Evolutionary conservation across 1,140 invertebrate species (phyloP).

Genomic region (Cydia strobilella): DNA sequence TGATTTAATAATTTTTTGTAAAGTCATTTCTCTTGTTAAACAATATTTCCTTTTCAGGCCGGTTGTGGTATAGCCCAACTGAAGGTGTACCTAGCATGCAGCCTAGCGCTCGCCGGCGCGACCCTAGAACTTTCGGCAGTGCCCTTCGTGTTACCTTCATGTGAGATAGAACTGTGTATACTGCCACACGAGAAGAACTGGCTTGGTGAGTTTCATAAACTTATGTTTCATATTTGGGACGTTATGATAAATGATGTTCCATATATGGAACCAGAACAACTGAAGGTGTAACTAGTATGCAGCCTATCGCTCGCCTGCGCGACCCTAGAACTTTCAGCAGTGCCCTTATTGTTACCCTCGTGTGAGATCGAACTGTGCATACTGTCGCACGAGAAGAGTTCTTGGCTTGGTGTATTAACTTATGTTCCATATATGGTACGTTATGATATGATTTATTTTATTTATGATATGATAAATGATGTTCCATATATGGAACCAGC

Average conservation of each 20-base stretch:
- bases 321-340: slow-evolving; percentile 87
- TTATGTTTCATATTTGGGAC: too few relatives aligned
- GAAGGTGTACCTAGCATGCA: slow-evolving; percentile 83
- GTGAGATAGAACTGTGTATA: slow-evolving; percentile 89
- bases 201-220: slow-evolving; percentile 82
- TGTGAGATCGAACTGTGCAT: slow-evolving; percentile 90
- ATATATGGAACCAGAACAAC: slow-evolving; percentile 79
- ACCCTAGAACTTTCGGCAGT: slow-evolving; percentile 88
- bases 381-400: slow-evolving; percentile 86
- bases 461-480: too few relatives aligned
- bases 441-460: too few relatives aligned
- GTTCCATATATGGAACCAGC: too few relatives aligned
- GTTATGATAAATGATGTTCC: too few relatives aligned
- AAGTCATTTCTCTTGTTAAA: too few relatives aligned
- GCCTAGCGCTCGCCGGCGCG: slow-evolving; percentile 87
- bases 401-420: slow-evolving; percentile 84
- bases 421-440: too few relatives aligned
- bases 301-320: slow-evolving; percentile 88
- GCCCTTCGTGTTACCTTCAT: slow-evolving; percentile 88
- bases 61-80: slow-evolving; percentile 88
- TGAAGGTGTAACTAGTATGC: slow-evolving; percentile 82
- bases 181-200: slow-evolving; percentile 87
- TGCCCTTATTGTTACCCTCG: slow-evolving; percentile 88
- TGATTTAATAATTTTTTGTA: too few relatives aligned
- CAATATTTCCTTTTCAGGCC: slow-evolving; percentile 80